Percentiles rank a stretch among this genome's conserved stretches.
Conservation (phyloP, 2,888 invertebrate genomes). For the Melanostoma mellinum region DNA sequence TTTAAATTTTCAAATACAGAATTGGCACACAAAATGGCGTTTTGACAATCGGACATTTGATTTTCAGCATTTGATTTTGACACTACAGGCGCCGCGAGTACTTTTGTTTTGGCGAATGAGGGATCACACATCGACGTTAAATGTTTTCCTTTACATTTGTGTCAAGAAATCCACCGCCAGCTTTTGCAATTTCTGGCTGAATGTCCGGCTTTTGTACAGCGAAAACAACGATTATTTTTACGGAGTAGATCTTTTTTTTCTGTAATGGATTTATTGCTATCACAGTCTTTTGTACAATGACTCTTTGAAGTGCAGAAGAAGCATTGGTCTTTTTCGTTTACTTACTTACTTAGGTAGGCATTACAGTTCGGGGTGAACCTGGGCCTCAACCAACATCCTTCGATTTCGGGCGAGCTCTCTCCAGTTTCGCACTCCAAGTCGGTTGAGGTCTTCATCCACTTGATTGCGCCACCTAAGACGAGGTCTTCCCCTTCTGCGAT, state of each 20-base stretch:
- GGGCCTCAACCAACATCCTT: too few relatives aligned
- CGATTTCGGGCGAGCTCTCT: too few relatives aligned
- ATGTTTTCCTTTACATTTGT: neutral
- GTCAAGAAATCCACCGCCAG: neutral
- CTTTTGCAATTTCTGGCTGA: neutral
- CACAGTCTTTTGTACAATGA: neutral
- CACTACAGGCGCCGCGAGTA: neutral
- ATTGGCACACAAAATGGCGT: neutral
- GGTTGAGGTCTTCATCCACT: too few relatives aligned
- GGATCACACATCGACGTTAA: neutral
- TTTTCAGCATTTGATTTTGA: neutral
- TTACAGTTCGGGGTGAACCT: too few relatives aligned
- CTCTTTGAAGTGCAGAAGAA: neutral
- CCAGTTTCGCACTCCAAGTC: too few relatives aligned
- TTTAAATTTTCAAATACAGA: neutral
- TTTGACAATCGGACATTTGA: neutral
- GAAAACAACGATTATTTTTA: conserved; percentile 4
- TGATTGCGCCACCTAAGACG: too few relatives aligned
- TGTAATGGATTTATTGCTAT: neutral
- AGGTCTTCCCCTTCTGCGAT: too few relatives aligned
- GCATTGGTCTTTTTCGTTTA: neutral
- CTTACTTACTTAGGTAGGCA: too few relatives aligned
- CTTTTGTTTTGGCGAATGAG: neutral
- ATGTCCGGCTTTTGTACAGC: neutral
- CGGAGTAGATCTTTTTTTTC: conserved; percentile 1